Conservation (phyloP, 2,797 vertebrate species). For the Chelmon rostratus region DNA sequence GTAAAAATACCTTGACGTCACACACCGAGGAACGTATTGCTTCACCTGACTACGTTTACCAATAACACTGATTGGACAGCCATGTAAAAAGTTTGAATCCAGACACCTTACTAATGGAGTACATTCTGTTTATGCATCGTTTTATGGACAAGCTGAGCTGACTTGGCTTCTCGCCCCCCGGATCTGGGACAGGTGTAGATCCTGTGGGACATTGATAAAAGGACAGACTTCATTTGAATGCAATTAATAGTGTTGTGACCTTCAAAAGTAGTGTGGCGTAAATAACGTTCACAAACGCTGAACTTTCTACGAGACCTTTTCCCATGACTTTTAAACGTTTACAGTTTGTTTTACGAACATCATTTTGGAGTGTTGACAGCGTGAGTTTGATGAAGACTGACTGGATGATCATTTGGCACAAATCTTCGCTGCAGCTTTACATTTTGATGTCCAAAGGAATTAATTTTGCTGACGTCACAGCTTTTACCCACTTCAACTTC, state of each 20-base stretch:
- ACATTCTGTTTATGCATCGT: not conserved
- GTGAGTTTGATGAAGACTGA: too few species aligned
- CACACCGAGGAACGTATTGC: too few species aligned
- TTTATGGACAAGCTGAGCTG: not conserved
- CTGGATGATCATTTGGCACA: not conserved
- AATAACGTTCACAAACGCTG: conserved; percentile 2
- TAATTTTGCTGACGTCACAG: not conserved
- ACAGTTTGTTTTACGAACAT: not conserved
- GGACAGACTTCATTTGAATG: not conserved
- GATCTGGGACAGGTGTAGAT: not conserved
- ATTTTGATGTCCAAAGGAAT: not conserved
- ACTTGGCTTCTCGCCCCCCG: not conserved
- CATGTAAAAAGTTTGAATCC: not conserved
- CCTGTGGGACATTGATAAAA: not conserved
- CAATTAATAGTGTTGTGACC: not conserved
- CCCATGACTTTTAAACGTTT: not conserved
- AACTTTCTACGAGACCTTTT: not conserved
- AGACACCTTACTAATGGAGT: not conserved
- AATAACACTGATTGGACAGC: too few species aligned
- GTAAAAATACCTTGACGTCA: too few species aligned
- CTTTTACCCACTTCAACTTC: not conserved
- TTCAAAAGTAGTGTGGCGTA: not conserved
- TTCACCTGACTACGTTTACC: too few species aligned
- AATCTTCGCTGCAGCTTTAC: not conserved
- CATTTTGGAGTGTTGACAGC: not conserved